phyloP scores from a whole-genome alignment of 1,140 invertebrate species.

The Drosophila baimaii region DNA sequence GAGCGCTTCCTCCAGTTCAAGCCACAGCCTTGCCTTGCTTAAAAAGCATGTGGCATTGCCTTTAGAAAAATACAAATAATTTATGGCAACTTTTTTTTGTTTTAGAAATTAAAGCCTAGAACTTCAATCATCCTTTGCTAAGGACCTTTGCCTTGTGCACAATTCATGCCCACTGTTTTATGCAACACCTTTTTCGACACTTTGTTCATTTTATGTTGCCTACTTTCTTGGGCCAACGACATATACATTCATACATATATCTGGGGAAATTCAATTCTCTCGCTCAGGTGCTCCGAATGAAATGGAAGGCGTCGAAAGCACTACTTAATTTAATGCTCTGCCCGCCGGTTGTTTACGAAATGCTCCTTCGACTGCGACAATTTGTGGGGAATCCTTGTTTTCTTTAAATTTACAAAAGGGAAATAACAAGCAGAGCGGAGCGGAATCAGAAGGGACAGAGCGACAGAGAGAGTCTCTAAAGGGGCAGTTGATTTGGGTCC shows the following conservation, averaged over 20 bases:
- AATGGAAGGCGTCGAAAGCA: conserved; percentile 40
- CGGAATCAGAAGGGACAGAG: conserved; percentile 17
- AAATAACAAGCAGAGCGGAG: conserved; percentile 41
- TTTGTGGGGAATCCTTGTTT: conserved; percentile 50
- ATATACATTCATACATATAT: not conserved
- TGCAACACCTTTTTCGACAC: conserved; percentile 11
- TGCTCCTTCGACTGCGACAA: conserved; percentile 42
- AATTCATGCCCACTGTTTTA: conserved; percentile 5
- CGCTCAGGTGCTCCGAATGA: conserved; percentile 50
- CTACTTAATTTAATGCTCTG: conserved; percentile 54
- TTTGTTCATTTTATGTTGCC: conserved; percentile 47
- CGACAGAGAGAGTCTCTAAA: conserved; percentile 3
- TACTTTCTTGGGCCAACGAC: conserved; percentile 28
- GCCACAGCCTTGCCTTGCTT: not conserved
- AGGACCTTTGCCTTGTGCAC: conserved; percentile 7
- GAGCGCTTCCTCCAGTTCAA: not conserved
- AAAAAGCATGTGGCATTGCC: not conserved
- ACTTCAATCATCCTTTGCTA: conserved; percentile 2
- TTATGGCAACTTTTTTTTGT: not conserved
- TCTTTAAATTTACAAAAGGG: conserved; percentile 71
- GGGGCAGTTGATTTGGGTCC: conserved; percentile 33
- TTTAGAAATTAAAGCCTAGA: not conserved
- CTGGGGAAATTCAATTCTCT: conserved; percentile 30
- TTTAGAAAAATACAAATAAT: not conserved
- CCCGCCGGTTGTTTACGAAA: conserved; percentile 48